Conservation (phyloP, 2,113 vertebrate species). For the Mustelus asterias region DNA sequence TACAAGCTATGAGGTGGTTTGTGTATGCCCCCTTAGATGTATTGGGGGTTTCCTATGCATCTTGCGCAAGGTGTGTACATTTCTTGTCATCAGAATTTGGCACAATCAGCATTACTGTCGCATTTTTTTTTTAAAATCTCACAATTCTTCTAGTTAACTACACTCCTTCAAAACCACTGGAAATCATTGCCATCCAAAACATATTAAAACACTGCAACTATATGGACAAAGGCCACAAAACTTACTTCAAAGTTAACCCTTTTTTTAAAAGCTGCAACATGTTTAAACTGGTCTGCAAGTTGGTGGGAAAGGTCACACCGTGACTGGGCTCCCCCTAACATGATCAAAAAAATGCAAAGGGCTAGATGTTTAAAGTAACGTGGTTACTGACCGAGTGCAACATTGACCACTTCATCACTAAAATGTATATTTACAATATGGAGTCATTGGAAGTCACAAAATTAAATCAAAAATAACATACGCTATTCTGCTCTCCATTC, state of each 20-base stretch:
- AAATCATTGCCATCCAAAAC: neutral
- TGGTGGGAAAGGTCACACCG: neutral
- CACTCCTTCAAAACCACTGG: neutral
- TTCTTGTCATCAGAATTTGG: neutral
- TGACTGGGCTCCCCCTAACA: neutral
- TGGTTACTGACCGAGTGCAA: neutral
- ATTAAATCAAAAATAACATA: neutral
- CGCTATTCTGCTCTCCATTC: neutral
- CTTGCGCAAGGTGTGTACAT: neutral
- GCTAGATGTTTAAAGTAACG: neutral
- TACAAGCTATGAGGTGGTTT: neutral
- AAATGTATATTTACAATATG: neutral
- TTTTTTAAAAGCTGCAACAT: neutral
- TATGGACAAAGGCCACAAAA: neutral
- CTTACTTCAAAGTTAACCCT: neutral
- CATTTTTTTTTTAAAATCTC: neutral
- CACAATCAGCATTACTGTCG: neutral
- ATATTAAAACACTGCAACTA: neutral
- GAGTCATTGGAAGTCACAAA: neutral
- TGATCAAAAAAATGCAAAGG: neutral
- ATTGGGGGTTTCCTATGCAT: neutral
- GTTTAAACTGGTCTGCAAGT: neutral
- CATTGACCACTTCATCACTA: neutral
- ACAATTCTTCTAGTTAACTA: neutral
- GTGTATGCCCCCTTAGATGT: neutral